Conservation (phyloP, 1,140 invertebrate genomes). For the Cyclina sinensis region DNA sequence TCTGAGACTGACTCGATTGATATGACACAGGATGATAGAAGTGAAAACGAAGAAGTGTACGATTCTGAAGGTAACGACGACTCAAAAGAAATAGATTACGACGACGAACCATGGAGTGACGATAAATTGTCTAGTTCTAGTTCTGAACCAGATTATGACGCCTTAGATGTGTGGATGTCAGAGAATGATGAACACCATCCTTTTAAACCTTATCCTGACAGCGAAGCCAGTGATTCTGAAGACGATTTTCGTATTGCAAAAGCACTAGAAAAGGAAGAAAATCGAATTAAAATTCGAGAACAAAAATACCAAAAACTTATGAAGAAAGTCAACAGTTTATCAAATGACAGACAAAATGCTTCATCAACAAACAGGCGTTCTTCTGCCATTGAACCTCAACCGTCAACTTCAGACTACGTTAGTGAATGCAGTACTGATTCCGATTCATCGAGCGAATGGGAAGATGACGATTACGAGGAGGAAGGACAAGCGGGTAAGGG, state of each 20-base stretch:
- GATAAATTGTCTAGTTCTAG: not conserved
- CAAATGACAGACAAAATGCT: too few relatives aligned
- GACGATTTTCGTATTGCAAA: not conserved
- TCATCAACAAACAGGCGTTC: too few relatives aligned
- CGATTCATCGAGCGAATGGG: too few relatives aligned
- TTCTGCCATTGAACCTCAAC: too few relatives aligned
- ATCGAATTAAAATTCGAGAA: too few relatives aligned
- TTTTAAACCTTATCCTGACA: not conserved
- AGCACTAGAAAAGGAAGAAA: not conserved
- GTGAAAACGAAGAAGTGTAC: not conserved
- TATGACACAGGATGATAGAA: not conserved
- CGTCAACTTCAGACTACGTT: too few relatives aligned
- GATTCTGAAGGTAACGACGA: not conserved
- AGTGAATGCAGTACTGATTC: too few relatives aligned
- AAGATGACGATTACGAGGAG: too few relatives aligned
- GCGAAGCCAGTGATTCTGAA: not conserved
- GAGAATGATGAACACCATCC: not conserved
- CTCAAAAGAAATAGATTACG: not conserved
- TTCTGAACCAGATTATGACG: not conserved
- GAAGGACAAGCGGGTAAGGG: not conserved
- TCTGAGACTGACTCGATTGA: too few relatives aligned
- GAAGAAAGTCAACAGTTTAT: too few relatives aligned
- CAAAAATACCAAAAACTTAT: too few relatives aligned
- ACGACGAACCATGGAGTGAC: not conserved
- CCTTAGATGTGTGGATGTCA: not conserved